Evolutionary conservation across 2,888 invertebrate species (phyloP).

Genomic region (Oligia fasciuncula): DNA sequence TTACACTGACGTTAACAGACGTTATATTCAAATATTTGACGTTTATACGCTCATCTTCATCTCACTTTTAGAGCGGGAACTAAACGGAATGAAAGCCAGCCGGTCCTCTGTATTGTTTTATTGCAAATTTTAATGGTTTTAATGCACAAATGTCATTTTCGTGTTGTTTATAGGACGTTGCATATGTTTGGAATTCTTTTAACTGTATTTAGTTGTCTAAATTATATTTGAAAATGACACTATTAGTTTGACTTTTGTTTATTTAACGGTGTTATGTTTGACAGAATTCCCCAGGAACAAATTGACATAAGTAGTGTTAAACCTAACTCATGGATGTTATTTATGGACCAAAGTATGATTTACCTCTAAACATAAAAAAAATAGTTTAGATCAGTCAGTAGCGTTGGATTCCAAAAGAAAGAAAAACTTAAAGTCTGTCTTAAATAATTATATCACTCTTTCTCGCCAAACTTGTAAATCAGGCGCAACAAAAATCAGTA

Average conservation of each 20-base stretch:
- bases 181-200: constrained; percentile 18
- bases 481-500: neutral
- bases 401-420: neutral
- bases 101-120: constrained; percentile 44
- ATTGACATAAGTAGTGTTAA: too few species aligned
- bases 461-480: neutral
- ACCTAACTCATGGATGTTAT: neutral
- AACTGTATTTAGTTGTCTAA: neutral
- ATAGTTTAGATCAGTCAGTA: neutral
- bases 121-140: constrained; percentile 48
- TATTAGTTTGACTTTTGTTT: constrained; percentile 1
- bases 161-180: constrained; percentile 34
- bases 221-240: constrained; percentile 12
- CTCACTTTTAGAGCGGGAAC: constrained; percentile 28
- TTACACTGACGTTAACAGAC: constrained; percentile 45
- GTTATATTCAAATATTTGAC: constrained; percentile 51
- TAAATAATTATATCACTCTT: too few species aligned
- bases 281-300: neutral
- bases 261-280: neutral
- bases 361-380: neutral
- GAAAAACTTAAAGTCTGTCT: neutral
- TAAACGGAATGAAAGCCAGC: constrained; percentile 38
- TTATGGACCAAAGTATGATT: neutral
- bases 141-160: constrained; percentile 33
- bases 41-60: constrained; percentile 45